These are phyloP conservation scores for Turdus rufiventris DNA, from an alignment of 2,113 vertebrate genomes.

Conservation along the genomic window DNA sequence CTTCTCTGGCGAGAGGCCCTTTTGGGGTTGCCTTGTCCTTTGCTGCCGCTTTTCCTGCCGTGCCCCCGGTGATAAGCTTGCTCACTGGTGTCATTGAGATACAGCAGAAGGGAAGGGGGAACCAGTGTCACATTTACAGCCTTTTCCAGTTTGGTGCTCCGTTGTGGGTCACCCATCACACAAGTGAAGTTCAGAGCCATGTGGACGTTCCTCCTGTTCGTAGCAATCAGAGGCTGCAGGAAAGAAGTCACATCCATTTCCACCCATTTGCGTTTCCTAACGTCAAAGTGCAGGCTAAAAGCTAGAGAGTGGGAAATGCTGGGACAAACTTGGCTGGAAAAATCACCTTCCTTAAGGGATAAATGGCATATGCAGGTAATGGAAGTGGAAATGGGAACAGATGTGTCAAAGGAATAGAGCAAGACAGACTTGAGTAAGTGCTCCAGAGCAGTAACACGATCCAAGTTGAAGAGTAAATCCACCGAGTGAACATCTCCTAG, in stretches of 20 bases:
- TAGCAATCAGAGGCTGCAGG: constrained; percentile 79
- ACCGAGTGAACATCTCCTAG: constrained; percentile 72
- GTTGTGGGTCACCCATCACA: constrained; percentile 27
- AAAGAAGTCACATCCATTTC: constrained; percentile 87
- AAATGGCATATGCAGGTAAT: constrained; percentile 75
- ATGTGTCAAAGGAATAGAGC: constrained; percentile 81
- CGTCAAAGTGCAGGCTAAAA: constrained; percentile 68
- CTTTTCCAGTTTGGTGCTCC: background rate
- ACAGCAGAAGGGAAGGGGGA: constrained; percentile 85
- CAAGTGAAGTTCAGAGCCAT: constrained; percentile 84
- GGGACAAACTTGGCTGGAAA: constrained; percentile 56
- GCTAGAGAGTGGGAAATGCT: constrained; percentile 55
- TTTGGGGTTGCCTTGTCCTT: background rate
- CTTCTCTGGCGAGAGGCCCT: constrained; percentile 69
- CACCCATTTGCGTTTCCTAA: constrained; percentile 75
- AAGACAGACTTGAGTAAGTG: constrained; percentile 86
- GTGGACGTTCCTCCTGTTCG: constrained; percentile 74
- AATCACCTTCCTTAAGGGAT: constrained; percentile 62
- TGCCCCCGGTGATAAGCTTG: constrained; percentile 69
- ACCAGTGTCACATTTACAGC: constrained; percentile 48
- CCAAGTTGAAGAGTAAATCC: constrained; percentile 87
- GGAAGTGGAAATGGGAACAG: constrained; percentile 34
- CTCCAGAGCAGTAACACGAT: constrained; percentile 81
- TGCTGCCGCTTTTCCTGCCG: background rate
- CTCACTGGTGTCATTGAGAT: constrained; percentile 86